Evolutionary conservation across 2,113 vertebrate species (phyloP), one percentile per base, ranked within the genome.

Genomic region (Synchiropus splendidus): DNA sequence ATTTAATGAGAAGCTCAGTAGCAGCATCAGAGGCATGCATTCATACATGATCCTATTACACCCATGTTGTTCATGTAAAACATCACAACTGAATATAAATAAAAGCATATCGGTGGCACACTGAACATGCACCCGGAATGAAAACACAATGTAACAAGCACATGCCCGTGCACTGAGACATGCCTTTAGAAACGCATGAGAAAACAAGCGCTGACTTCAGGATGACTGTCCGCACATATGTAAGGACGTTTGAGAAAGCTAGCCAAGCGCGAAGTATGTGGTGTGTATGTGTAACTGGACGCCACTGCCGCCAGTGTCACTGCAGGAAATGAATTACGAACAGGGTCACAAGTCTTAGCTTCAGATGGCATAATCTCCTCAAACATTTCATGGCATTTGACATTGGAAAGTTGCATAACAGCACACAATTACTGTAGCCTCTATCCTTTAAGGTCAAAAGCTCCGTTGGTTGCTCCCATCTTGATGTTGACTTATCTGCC

Each of bases 1-100:
- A 54, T 53, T 42, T 41, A 12, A 4, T 58, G 42, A 34, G 58
- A 63, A 56, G 51, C 18, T 59, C 59, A 54, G 51, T 16, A 11
- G 12, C 39, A 39, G 27, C 27, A 36, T 41, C 3, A 10, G 16
- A 51, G 64, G 47, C 47, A 42, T 51, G 47, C 50, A 53, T 30
- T 60, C 65, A 62, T 47, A 49, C 62, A 62, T 63, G 58, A 67
- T 72, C 46, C 54, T 45, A 58, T 72, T 49, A 45, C 36, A 43
- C 13, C 36, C 1, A 8, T 37, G 52, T 46, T 43, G 21, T 27
- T 27, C 21, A 27, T 27, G 21, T 4, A 27, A 27, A 27, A 27
- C 8, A 8, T 5, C 21, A 27, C 4, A 27, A 4, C 4, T 27
- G 21, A 27, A 27, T 27, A 4, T 27, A 4, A 27, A 27, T 27